Evolutionary conservation across 2,797 vertebrate genomes (phyloP).

Genomic region (Macroramphosus scolopax): DNA sequence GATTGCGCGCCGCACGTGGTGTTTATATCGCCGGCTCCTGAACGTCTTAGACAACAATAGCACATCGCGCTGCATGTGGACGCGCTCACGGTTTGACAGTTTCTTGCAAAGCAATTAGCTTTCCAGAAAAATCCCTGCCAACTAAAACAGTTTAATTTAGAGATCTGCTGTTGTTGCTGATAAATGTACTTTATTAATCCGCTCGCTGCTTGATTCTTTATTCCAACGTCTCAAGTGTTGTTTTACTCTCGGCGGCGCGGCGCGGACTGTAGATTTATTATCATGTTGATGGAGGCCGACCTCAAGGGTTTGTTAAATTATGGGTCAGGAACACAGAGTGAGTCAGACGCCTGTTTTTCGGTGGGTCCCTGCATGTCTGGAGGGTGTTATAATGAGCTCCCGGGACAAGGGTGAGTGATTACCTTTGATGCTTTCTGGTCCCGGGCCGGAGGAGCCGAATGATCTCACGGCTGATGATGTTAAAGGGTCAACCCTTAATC

Average conservation of each 20-base stretch:
- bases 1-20: no score
- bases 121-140: no score
- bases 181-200: conserved; percentile 11
- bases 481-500: conserved; percentile 52
- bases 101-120: no score
- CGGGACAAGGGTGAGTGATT: conserved; percentile 53
- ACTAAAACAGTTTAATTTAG: no score
- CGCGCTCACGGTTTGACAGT: conserved; percentile 11
- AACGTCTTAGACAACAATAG: conserved; percentile 17
- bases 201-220: neutral
- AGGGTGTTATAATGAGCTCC: conserved; percentile 51
- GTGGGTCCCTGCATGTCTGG: conserved; percentile 38
- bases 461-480: conserved; percentile 39
- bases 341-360: conserved; percentile 51
- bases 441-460: conserved; percentile 39
- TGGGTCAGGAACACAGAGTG: conserved; percentile 57
- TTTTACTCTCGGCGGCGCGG: conserved; percentile 8
- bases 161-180: conserved; percentile 12
- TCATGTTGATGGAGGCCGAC: conserved; percentile 51
- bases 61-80: conserved; percentile 3
- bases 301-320: conserved; percentile 51
- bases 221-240: conserved; percentile 16
- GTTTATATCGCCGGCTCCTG: no score
- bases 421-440: conserved; percentile 49
- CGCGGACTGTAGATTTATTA: conserved; percentile 51